These are phyloP conservation scores for Eciton burchellii DNA, from an alignment of 1,140 invertebrate genomes.

Conservation along the genomic window DNA sequence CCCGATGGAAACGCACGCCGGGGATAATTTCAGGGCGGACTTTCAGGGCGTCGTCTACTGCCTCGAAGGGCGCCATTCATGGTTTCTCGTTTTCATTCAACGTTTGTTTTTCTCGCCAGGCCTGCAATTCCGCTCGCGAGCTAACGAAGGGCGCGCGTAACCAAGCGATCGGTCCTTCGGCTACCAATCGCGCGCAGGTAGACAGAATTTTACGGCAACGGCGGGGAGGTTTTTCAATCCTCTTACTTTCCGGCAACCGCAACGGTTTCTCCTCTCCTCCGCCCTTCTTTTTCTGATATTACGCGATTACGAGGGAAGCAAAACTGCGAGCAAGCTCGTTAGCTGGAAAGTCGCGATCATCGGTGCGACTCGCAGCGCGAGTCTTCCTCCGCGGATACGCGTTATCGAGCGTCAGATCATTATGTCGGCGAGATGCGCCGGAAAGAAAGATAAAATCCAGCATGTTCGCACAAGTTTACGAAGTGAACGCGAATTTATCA, in stretches of 20 bases:
- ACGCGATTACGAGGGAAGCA: background rate
- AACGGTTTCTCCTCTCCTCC: too few species aligned
- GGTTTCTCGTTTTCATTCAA: slow-evolving; percentile 66
- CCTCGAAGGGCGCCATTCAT: slow-evolving; percentile 50
- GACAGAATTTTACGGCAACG: background rate
- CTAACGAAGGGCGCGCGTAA: slow-evolving; percentile 43
- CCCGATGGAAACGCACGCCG: slow-evolving; percentile 50
- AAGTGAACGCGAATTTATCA: too few species aligned
- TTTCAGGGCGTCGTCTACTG: slow-evolving; percentile 44
- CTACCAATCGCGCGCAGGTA: background rate
- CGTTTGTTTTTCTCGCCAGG: slow-evolving; percentile 37
- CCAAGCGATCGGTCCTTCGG: slow-evolving; percentile 58
- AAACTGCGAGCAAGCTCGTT: too few species aligned
- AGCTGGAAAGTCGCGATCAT: too few species aligned
- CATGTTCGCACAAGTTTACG: too few species aligned
- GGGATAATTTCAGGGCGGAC: slow-evolving; percentile 49
- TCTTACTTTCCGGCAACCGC: background rate
- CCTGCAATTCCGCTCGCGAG: background rate
- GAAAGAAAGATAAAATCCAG: too few species aligned
- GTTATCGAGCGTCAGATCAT: too few species aligned
- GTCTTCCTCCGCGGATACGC: too few species aligned
- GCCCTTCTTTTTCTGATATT: background rate
- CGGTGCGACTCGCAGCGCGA: too few species aligned
- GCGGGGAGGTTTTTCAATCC: background rate
- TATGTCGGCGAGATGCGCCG: too few species aligned